Evolutionary conservation across 1,140 invertebrate species (phyloP).

Genomic region (Cheumatopsyche charites): DNA sequence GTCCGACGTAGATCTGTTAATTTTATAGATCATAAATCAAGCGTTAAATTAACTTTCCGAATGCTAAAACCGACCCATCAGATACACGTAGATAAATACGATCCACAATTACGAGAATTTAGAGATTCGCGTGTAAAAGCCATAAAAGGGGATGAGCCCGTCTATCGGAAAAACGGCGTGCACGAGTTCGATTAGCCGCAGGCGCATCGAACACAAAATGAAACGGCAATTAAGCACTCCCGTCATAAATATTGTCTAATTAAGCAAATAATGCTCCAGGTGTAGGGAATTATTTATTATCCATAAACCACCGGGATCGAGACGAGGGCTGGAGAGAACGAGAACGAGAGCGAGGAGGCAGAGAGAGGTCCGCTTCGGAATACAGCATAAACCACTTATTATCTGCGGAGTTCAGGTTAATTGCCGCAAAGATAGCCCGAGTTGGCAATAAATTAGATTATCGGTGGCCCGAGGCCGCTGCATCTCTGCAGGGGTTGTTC

Average conservation of each 20-base stretch:
- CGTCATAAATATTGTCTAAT: conserved; percentile 48
- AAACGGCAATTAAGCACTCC: conserved; percentile 46
- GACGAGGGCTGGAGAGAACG: not conserved
- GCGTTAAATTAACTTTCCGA: too few relatives aligned
- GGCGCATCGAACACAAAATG: conserved; percentile 44
- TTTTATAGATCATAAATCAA: too few relatives aligned
- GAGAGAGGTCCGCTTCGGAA: conserved; percentile 37
- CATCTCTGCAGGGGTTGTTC: too few relatives aligned
- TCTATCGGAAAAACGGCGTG: conserved; percentile 14
- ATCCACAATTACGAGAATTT: not conserved
- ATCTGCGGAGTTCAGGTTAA: conserved; percentile 42
- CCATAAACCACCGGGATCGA: conserved; percentile 45
- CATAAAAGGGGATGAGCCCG: conserved; percentile 21
- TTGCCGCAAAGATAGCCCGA: conserved; percentile 48
- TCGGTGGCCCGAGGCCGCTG: conserved; percentile 28
- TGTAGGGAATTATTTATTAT: conserved; percentile 48
- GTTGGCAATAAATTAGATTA: conserved; percentile 47
- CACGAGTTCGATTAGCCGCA: conserved; percentile 26
- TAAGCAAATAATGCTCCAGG: conserved; percentile 48
- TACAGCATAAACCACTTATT: conserved; percentile 48
- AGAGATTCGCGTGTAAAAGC: conserved; percentile 18
- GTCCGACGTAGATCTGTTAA: too few relatives aligned
- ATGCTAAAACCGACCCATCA: too few relatives aligned
- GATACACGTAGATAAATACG: too few relatives aligned
- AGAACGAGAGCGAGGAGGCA: not conserved